Base-by-base conservation (phyloP, 2,888 invertebrate species). In the Macrosiphum euphorbiae region DNA sequence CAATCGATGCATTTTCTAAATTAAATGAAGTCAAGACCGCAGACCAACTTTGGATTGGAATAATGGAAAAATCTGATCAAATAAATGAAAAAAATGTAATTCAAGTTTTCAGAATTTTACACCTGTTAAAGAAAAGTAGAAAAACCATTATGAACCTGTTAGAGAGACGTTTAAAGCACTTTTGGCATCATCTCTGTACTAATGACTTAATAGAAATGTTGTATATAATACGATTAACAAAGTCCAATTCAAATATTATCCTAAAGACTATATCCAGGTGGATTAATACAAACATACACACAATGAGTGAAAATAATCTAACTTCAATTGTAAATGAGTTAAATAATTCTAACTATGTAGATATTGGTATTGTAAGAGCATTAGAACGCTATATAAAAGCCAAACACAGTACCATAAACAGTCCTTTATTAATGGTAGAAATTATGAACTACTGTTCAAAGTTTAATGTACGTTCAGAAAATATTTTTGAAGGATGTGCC, bases 11-110 rank as follows among this genome's bases (percentile, higher is more conserved):
- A 95, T 96, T 97, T 61, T 96, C 96, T 28, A 96, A 95, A 91
- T 96, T 96, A 95, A 96, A 95, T 88, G 96, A 96, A 94, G 96
- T 96, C 52, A 96, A 96, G 50, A 96, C 96, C 20, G 96, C 97
- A 94, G 97, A 97, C 95, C 97, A 97, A 95, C 95, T 97, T 84
- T 97, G 97, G 97, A 96, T 97, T 94, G 97, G 97, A 24, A 96
- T 97, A 95, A 96, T 96, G 44, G 96, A 96, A 94, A 96, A 96
- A 94, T 96, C 97, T 95, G 95, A 96, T 67, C 96, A 97, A 55
- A 97, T 97, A 85, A 96, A 96, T 95, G 96, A 96, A 94, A 95
- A 95, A 24, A 97, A 97, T 95, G 96, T 97, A 94, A 96, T 96
- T 3, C 95, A 96, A 55, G 96, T 97, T 28, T 97, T 97, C 95